Evolutionary conservation across 2,113 vertebrate genomes (phyloP).

Genomic region (Heterotis niloticus): DNA sequence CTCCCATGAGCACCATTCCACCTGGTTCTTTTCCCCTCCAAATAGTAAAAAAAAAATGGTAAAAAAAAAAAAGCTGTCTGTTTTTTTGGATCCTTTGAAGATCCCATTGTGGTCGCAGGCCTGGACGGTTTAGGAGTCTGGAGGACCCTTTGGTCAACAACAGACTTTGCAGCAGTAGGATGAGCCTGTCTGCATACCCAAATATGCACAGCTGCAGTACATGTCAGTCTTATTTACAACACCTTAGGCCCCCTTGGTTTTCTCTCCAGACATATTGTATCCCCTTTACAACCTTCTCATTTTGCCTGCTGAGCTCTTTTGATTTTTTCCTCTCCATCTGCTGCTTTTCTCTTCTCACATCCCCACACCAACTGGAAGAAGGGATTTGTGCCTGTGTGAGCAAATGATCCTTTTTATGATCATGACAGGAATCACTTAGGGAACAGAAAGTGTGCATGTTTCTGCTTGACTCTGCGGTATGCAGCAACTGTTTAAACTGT

Average conservation of each 20-base stretch:
- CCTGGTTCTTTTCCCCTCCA: background rate
- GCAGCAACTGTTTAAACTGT: background rate
- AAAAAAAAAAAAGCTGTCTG: no score
- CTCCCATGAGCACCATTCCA: background rate
- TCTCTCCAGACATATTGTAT: constrained; percentile 6
- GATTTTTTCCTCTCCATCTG: constrained; percentile 17
- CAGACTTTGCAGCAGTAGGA: background rate
- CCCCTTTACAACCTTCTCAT: constrained; percentile 18
- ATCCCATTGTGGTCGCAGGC: no score
- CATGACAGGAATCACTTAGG: constrained; percentile 32
- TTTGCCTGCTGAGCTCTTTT: background rate
- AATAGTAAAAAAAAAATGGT: no score
- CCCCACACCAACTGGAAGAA: constrained; percentile 38
- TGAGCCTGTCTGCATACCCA: background rate
- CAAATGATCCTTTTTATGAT: constrained; percentile 43
- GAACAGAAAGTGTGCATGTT: background rate
- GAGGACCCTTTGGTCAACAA: background rate
- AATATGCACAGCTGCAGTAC: background rate
- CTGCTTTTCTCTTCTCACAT: background rate
- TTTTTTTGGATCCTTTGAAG: no score
- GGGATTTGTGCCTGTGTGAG: constrained; percentile 48
- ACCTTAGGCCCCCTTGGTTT: constrained; percentile 18
- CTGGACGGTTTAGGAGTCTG: background rate
- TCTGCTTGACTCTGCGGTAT: background rate
- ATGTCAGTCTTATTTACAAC: background rate